phyloP scores from a whole-genome alignment of 2,113 vertebrate species.

The Ochotona curzoniae region DNA sequence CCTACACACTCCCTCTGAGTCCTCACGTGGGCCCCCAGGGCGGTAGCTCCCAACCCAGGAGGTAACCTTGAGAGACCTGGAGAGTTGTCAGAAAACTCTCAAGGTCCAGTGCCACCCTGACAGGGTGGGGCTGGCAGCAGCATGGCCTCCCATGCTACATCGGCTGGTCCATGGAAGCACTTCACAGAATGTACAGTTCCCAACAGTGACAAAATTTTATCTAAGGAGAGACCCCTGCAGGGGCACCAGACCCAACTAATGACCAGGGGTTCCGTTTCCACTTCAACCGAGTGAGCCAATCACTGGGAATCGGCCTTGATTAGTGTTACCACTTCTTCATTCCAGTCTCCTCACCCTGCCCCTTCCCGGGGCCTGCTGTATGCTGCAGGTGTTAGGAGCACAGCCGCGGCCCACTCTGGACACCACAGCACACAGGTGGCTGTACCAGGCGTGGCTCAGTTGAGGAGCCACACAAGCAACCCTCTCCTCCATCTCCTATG shows the following conservation, averaged over 20 bases:
- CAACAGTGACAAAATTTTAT: no score
- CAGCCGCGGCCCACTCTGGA: neutral
- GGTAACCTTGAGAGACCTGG: neutral
- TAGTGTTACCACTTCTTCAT: neutral
- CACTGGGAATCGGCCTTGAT: neutral
- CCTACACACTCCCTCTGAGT: accelerated
- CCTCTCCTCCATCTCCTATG: neutral
- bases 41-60: neutral
- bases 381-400: neutral
- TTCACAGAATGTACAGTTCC: no score
- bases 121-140: neutral
- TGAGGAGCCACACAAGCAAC: neutral
- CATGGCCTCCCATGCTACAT: neutral
- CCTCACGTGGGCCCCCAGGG: neutral
- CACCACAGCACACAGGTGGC: neutral
- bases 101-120: accelerated
- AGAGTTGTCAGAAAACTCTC: neutral
- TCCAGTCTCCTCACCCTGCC: neutral
- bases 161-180: neutral
- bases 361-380: neutral
- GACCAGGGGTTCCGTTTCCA: neutral
- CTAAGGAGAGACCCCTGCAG: neutral
- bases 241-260: accelerated
- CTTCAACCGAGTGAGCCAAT: neutral
- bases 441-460: neutral